Conservation (phyloP, 2,888 invertebrate species). For the Drosophila histrio region DNA sequence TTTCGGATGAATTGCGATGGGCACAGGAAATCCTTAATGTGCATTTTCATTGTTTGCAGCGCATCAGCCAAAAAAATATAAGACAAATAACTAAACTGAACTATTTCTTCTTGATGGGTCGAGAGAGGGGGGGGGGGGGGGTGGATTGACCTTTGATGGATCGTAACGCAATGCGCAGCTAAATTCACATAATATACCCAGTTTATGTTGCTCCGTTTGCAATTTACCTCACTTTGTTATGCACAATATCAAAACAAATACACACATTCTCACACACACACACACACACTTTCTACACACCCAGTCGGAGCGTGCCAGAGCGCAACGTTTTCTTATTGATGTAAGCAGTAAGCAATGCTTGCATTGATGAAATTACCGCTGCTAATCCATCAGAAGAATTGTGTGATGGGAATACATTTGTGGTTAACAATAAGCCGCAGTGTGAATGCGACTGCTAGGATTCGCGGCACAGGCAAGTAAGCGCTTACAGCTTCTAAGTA, state of each 20-base stretch:
- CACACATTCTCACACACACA: background rate
- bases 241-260: constrained; percentile 10
- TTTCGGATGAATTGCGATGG: constrained; percentile 66
- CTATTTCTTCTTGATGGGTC: background rate
- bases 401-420: too few relatives aligned
- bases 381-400: too few relatives aligned
- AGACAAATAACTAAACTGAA: background rate
- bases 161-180: constrained; percentile 9
- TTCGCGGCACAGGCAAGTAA: too few relatives aligned
- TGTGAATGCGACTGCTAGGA: too few relatives aligned
- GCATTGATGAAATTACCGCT: too few relatives aligned
- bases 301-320: too few relatives aligned
- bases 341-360: too few relatives aligned
- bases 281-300: background rate
- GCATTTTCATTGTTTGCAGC: constrained; percentile 44
- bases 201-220: constrained; percentile 15
- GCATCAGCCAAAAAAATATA: background rate
- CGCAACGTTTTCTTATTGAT: too few relatives aligned
- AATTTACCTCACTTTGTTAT: constrained; percentile 8
- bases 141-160: constrained; percentile 38
- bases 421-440: too few relatives aligned
- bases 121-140: background rate
- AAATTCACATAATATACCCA: constrained; percentile 4
- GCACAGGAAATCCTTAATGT: constrained; percentile 74
- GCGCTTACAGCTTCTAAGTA: too few relatives aligned